Evolutionary conservation across 2,113 vertebrate species (phyloP), one percentile per base, ranked within the genome.

Genomic region (Rhea pennata): DNA sequence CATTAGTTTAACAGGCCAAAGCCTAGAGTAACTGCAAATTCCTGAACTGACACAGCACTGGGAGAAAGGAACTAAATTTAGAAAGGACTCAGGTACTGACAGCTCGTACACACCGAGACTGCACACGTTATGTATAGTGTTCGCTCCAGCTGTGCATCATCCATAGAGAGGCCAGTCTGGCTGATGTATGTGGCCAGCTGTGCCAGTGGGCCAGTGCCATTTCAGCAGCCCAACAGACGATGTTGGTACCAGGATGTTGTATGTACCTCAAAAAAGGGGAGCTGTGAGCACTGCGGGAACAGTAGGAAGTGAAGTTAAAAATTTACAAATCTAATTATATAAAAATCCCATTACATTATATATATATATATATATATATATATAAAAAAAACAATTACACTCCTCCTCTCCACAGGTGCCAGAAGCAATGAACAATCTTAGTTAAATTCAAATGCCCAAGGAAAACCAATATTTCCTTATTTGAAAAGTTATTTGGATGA

Each of bases 121-220:
- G n/a, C 10, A 40, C 51, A 66, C 15, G 46, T 19, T 80, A 33
- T 0, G 0, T n/a, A 24, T 44, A 0, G 0, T 46, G 26, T 67
- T 33, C 33, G 66, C 22, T 80, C 64, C 58, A 62, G 54, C 21
- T 59, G 19, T 0, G 0, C 56, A 26, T 44, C 54, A 39, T 29
- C 17, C 0, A 0, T 51, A 19, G 67, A 66, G 42, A 44, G 44
- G 69, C n/a, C 67, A 59, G 39, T 33, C n/a, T 39, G 33, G 42
- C 3, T 23, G 36, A 58, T 48, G n/a, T 48, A 33, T 1, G 2
- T 1, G 24, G 24, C 21, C 64, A 48, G 44, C 31, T 12, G 42
- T 0, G 1, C 15, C 58, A 77, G 21, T 9, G 46, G 70, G 58
- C 65, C 39, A 15, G 54, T 31, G 56, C 56, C 59, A 9, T 0